Evolutionary conservation across 2,113 vertebrate species (phyloP).

Genomic region (Solea senegalensis): DNA sequence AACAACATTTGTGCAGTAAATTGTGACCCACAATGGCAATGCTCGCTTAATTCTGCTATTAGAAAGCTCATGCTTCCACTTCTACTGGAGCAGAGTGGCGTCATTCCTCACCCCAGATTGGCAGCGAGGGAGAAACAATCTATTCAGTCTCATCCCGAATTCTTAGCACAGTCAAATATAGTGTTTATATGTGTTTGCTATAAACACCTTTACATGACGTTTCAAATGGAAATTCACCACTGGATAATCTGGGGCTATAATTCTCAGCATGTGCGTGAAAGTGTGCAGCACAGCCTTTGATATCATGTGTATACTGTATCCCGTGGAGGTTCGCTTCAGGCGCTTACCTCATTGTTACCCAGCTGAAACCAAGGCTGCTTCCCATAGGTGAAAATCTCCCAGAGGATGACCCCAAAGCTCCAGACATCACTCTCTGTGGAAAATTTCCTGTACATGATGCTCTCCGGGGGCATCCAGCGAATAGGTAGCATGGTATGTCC

Average conservation of each 20-base stretch:
- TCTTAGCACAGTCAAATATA: background rate
- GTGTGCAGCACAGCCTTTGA: conserved; percentile 2
- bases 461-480: conserved; percentile 99
- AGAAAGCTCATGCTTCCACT: conserved; percentile 2
- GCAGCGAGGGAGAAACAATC: background rate
- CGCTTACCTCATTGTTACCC: conserved; percentile 94
- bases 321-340: conserved; percentile 11
- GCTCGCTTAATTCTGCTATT: conserved; percentile 33
- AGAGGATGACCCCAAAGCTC: conserved; percentile 98
- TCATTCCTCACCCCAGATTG: background rate
- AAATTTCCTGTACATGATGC: conserved; percentile 99
- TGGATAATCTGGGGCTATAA: conserved; percentile 9
- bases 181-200: conserved; percentile 15
- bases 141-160: background rate
- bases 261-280: background rate
- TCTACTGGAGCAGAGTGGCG: background rate
- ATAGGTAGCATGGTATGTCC: conserved; percentile 98
- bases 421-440: conserved; percentile 97
- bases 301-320: background rate
- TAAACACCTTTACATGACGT: conserved; percentile 8
- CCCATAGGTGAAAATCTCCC: conserved; percentile 99
- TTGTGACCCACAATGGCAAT: conserved; percentile 42
- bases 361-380: conserved; percentile 99
- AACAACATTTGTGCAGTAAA: conserved; percentile 24
- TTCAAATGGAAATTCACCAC: conserved; percentile 14